Evolutionary conservation across 2,888 invertebrate genomes (phyloP).

Genomic region (Caenorhabditis angaria): DNA sequence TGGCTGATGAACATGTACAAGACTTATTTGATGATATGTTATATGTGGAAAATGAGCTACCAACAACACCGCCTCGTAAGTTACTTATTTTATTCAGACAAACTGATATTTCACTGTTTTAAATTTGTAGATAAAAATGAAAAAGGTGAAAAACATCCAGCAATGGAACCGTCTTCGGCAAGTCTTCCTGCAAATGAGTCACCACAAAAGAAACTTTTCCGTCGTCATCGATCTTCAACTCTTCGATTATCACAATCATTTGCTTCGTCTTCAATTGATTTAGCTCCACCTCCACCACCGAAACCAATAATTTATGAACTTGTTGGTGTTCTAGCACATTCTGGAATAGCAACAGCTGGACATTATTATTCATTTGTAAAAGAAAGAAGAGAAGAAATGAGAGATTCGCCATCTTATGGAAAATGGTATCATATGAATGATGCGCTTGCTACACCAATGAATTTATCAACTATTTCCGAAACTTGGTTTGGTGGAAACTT

Average conservation of each 20-base stretch:
- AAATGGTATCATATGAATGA: constrained; percentile 44
- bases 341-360: constrained; percentile 76
- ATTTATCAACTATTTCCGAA: constrained; percentile 19
- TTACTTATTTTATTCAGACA: no score
- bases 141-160: background rate
- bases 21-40: constrained; percentile 46
- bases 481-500: constrained; percentile 43
- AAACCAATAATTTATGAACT: constrained; percentile 73
- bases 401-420: constrained; percentile 27
- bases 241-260: constrained; percentile 11
- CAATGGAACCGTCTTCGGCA: constrained; percentile 15
- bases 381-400: constrained; percentile 65
- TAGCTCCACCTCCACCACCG: constrained; percentile 14
- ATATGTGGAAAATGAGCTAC: constrained; percentile 12
- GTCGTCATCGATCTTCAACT: constrained; percentile 43
- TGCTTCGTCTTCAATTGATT: background rate
- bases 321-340: constrained; percentile 76
- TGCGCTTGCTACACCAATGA: constrained; percentile 19
- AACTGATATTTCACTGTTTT: background rate
- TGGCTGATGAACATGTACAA: constrained; percentile 40
- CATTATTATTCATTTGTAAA: constrained; percentile 76
- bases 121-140: background rate
- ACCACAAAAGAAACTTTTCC: constrained; percentile 35
- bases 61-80: constrained; percentile 4
- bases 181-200: constrained; percentile 16